Conservation (phyloP, 2,113 vertebrate genomes). For the Mionectes macconnelli region DNA sequence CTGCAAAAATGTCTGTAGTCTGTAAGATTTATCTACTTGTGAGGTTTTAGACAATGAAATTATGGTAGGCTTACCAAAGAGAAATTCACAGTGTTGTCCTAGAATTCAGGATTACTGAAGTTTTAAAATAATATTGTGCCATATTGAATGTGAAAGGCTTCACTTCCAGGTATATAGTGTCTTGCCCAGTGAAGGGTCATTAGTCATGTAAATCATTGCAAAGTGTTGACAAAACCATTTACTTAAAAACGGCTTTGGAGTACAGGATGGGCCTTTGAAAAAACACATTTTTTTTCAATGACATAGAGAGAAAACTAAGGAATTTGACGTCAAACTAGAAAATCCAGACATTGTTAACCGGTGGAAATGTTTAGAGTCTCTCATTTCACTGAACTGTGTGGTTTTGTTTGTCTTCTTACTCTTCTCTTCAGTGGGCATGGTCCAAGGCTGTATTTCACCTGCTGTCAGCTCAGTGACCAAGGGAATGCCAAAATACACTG, state of each 20-base stretch:
- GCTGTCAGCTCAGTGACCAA: neutral
- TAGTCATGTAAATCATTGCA: neutral
- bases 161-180: neutral
- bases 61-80: neutral
- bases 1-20: neutral
- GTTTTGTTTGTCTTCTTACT: neutral
- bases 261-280: neutral
- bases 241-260: fast-evolving
- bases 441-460: neutral
- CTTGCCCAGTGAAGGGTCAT: neutral
- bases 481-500: neutral
- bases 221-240: neutral
- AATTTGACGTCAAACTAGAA: neutral
- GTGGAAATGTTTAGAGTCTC: neutral
- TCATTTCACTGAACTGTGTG: neutral
- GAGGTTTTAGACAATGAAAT: neutral
- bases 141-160: neutral
- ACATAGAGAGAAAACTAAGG: neutral
- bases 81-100: neutral
- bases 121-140: neutral
- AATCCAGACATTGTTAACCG: neutral
- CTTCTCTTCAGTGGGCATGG: neutral
- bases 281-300: neutral
- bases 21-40: neutral
- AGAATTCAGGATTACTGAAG: neutral